Percentiles rank a stretch among this genome's conserved stretches.
These are phyloP conservation scores for Ardeotis arabs DNA, from an alignment of 2,113 vertebrate species.

Conservation along the genomic window DNA sequence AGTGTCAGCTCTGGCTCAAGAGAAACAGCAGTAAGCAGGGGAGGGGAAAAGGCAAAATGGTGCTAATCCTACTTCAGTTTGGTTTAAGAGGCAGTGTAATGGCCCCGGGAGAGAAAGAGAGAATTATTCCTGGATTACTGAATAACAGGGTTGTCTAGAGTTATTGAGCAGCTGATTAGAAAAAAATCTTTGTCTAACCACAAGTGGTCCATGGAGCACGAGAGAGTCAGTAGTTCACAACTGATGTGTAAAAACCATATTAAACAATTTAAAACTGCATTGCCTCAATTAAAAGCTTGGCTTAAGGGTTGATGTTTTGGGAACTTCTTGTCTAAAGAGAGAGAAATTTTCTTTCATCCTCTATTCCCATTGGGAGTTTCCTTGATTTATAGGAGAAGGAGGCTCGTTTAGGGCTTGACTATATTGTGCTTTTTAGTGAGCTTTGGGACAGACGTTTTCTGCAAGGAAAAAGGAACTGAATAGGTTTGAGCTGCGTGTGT, in stretches of 20 bases:
- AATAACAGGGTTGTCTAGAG: conserved; percentile 18
- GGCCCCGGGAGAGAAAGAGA: neutral
- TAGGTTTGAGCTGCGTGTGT: neutral
- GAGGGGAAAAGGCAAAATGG: neutral
- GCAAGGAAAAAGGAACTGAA: neutral
- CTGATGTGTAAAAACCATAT: neutral
- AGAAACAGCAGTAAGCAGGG: neutral
- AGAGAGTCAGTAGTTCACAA: neutral
- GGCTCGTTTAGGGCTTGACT: neutral
- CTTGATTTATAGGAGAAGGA: conserved; percentile 1
- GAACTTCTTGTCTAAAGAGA: neutral
- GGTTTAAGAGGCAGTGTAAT: conserved; percentile 28
- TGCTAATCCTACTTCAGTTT: conserved; percentile 36
- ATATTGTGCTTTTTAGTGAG: neutral
- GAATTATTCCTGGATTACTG: conserved; percentile 50
- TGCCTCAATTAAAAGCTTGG: neutral
- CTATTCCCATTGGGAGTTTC: neutral
- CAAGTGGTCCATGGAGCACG: neutral
- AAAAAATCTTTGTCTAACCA: conserved; percentile 24
- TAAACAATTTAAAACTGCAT: neutral
- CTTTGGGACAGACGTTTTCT: neutral
- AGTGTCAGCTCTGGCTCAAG: neutral
- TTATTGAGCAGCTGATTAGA: conserved; percentile 28
- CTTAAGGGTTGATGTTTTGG: neutral
- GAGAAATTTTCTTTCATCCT: neutral